phyloP scores from a whole-genome alignment of 2,797 vertebrate genomes.

The Syngnathus rostellatus region DNA sequence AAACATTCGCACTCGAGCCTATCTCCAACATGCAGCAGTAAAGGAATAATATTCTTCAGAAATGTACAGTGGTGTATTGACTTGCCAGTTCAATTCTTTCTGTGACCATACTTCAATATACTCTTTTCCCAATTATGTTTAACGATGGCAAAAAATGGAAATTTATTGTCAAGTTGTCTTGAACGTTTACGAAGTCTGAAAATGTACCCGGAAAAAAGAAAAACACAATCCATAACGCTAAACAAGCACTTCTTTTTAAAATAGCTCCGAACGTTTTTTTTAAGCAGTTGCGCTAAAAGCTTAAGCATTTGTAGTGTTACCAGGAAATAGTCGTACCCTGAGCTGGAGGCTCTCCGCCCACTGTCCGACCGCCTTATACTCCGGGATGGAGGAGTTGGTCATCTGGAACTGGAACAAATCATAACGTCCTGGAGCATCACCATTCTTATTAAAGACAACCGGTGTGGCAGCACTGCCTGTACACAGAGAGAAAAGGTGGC shows the following conservation, averaged over 20 bases:
- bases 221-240: too few species aligned
- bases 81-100: background rate
- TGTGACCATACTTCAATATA: background rate
- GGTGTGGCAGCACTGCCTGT: slow-evolving; percentile 90
- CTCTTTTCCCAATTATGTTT: background rate
- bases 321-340: slow-evolving; percentile 70
- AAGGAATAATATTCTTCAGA: background rate
- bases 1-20: background rate
- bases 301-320: background rate
- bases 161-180: background rate
- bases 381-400: slow-evolving; percentile 78
- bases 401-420: slow-evolving; percentile 97
- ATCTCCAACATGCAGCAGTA: slow-evolving; percentile 2
- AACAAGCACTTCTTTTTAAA: too few species aligned
- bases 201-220: too few species aligned
- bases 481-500: slow-evolving; percentile 22
- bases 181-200: too few species aligned
- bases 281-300: background rate
- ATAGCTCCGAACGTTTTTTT: too few species aligned
- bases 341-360: slow-evolving; percentile 94
- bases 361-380: slow-evolving; percentile 85
- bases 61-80: background rate
- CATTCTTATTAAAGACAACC: slow-evolving; percentile 94
- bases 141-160: background rate
- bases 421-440: slow-evolving; percentile 91